Conservation (phyloP, 2,888 invertebrate species). For the Aethes cnicana region DNA sequence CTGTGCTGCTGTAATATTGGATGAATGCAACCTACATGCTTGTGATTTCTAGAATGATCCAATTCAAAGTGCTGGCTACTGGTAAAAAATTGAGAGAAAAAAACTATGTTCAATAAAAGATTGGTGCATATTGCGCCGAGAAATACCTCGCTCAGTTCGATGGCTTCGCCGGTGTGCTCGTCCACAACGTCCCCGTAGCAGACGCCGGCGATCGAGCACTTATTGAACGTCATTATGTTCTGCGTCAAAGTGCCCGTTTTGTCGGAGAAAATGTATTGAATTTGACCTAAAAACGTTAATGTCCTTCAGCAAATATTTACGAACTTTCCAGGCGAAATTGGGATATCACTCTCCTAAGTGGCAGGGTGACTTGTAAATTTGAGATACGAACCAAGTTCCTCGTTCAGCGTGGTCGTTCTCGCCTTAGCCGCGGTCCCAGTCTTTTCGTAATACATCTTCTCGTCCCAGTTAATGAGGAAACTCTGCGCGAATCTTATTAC, state of each 20-base stretch:
- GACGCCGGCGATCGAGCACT: constrained; percentile 96
- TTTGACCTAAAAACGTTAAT: constrained; percentile 85
- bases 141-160: constrained; percentile 92
- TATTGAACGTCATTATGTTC: constrained; percentile 99
- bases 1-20: constrained; percentile 30
- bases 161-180: constrained; percentile 91
- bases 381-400: constrained; percentile 89
- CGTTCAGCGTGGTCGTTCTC: constrained; percentile 98
- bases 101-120: constrained; percentile 4
- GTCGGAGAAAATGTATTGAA: constrained; percentile 99
- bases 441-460: constrained; percentile 97
- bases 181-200: constrained; percentile 96
- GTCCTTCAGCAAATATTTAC: no score
- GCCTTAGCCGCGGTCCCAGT: constrained; percentile 96
- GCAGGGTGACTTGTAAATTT: not conserved
- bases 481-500: constrained; percentile 99
- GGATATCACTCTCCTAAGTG: not conserved
- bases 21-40: constrained; percentile 53
- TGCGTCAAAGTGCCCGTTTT: constrained; percentile 99
- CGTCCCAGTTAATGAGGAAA: constrained; percentile 99
- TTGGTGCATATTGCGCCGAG: not conserved
- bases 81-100: constrained; percentile 15
- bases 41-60: constrained; percentile 39
- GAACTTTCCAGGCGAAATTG: no score
- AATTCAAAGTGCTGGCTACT: constrained; percentile 43